A percentile compares a stretch with the other conserved stretches of the same genome.
Conservation (phyloP, 2,888 invertebrate species). For the Abrostola triplasia region DNA sequence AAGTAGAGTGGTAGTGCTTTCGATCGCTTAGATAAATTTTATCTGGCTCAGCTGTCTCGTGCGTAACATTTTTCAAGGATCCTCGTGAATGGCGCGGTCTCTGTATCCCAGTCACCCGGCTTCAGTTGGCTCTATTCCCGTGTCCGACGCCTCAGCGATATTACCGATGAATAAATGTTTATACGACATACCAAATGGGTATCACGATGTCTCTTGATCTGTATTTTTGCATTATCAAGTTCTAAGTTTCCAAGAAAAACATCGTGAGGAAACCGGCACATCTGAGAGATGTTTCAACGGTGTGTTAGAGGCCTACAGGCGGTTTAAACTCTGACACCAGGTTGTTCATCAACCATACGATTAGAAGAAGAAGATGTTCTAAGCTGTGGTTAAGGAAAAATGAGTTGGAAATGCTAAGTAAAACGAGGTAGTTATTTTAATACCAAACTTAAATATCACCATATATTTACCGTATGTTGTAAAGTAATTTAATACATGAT, state of each 20-base stretch:
- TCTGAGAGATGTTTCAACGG: too few species aligned
- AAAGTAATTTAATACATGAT: too few species aligned
- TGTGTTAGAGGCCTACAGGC: too few species aligned
- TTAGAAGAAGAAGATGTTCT: too few species aligned
- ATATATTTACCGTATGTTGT: too few species aligned
- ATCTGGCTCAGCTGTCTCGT: slow-evolving; percentile 9
- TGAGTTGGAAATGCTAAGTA: too few species aligned
- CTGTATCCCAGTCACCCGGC: slow-evolving; percentile 28
- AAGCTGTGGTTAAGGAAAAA: too few species aligned
- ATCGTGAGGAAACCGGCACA: too few species aligned
- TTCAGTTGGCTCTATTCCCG: slow-evolving; percentile 18
- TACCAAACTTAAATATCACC: too few species aligned
- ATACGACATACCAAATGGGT: slow-evolving; percentile 5
- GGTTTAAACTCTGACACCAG: too few species aligned
- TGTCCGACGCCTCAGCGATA: slow-evolving; percentile 21
- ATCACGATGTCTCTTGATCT: not conserved
- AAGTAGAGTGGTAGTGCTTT: not conserved
- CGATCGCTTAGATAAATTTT: slow-evolving; percentile 6
- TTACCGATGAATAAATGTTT: slow-evolving; percentile 42
- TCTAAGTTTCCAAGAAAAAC: not conserved
- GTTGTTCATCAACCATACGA: too few species aligned
- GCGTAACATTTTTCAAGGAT: slow-evolving; percentile 21
- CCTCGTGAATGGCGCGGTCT: slow-evolving; percentile 11
- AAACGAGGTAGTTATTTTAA: too few species aligned
- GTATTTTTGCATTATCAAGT: not conserved